Conservation (phyloP, 2,113 vertebrate species). For the Lethenteron reissneri region DNA sequence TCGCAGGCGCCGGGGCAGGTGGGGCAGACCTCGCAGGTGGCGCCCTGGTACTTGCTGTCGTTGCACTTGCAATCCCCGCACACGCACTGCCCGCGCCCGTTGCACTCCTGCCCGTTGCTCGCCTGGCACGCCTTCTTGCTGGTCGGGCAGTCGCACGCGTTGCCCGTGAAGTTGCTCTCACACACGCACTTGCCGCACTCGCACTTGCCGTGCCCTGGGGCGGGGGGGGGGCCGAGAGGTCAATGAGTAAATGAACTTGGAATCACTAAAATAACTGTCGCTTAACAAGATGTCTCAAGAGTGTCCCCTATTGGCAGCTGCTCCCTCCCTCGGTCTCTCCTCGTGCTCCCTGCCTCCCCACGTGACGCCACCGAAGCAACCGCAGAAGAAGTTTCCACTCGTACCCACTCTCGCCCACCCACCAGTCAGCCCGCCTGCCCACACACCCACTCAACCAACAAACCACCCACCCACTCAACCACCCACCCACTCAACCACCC, state of each 20-base stretch:
- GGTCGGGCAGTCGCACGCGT: not conserved
- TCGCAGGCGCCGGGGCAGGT: constrained; percentile 71
- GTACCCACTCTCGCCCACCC: too few species aligned
- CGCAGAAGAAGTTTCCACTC: too few species aligned
- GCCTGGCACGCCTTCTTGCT: constrained; percentile 31
- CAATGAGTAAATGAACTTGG: too few species aligned
- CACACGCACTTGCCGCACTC: constrained; percentile 5
- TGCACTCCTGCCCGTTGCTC: constrained; percentile 63
- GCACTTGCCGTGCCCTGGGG: not conserved
- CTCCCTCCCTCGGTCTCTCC: not conserved
- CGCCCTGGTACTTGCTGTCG: constrained; percentile 67
- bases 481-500: too few species aligned
- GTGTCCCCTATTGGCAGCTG: not conserved
- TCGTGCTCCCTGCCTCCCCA: too few species aligned
- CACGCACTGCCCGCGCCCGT: constrained; percentile 59
- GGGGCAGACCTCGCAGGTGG: constrained; percentile 72
- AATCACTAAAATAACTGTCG: too few species aligned
- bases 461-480: too few species aligned
- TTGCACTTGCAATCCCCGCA: constrained; percentile 74
- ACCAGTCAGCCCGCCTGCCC: too few species aligned
- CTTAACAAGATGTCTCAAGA: too few species aligned
- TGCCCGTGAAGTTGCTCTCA: not conserved
- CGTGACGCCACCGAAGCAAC: too few species aligned
- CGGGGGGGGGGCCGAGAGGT: not conserved
- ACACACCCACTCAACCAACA: too few species aligned